Evolutionary conservation across 2,797 vertebrate species (phyloP).

Genomic region (Margarornis squamiger): DNA sequence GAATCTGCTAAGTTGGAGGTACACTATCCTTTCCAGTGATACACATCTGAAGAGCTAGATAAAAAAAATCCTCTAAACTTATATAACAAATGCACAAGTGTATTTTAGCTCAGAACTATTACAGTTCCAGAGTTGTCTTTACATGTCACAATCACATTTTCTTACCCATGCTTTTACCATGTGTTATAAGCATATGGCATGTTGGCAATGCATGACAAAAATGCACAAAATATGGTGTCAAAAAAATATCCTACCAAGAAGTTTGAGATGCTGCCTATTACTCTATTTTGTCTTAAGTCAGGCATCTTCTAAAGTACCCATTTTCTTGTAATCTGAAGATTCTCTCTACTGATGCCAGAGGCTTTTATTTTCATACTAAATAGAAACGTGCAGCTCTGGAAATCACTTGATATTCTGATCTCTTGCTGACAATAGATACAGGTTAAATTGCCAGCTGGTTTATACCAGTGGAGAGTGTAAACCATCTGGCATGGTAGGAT

Average conservation of each 20-base stretch:
- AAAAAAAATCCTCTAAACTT: conserved; percentile 24
- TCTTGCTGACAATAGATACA: not conserved
- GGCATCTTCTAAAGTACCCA: not conserved
- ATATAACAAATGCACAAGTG: conserved; percentile 49
- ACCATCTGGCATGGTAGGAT: not conserved
- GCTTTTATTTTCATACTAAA: not conserved
- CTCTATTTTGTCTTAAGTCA: conserved; percentile 7
- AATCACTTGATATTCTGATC: not conserved
- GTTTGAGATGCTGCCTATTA: conserved; percentile 47
- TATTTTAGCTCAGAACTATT: conserved; percentile 53
- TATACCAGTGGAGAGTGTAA: not conserved
- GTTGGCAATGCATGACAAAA: conserved; percentile 66
- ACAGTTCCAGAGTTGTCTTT: conserved; percentile 47
- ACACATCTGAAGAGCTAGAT: not conserved
- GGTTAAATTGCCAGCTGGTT: not conserved
- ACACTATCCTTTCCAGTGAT: not conserved
- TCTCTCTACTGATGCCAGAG: not conserved
- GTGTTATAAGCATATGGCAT: conserved; percentile 72
- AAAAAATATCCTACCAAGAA: conserved; percentile 51
- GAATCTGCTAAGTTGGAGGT: not conserved
- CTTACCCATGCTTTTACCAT: conserved; percentile 67
- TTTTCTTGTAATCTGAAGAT: not conserved
- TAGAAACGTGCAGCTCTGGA: not conserved
- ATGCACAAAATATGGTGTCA: conserved; percentile 53
- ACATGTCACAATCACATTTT: conserved; percentile 68